Percentiles rank a stretch among this genome's conserved stretches.
phyloP scores from a whole-genome alignment of 1,140 invertebrate genomes.

The Trichonephila inaurata region DNA sequence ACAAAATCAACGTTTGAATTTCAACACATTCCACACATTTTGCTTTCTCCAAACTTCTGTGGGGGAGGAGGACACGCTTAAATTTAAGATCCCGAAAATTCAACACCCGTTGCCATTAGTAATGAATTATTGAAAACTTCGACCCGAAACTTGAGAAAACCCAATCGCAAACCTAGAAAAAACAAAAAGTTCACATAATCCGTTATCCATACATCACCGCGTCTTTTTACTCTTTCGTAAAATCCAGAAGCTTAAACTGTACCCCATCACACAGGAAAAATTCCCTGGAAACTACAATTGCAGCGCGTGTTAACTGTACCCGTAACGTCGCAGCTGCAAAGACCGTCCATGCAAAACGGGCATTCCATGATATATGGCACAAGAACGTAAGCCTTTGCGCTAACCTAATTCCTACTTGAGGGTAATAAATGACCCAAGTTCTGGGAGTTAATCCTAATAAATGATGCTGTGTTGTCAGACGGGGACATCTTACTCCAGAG shows the following conservation, averaged over 20 bases:
- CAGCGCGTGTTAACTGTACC: neutral
- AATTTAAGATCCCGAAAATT: no score
- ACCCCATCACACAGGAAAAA: neutral
- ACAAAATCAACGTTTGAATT: no score
- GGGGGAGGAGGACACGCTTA: no score
- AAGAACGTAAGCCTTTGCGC: conserved; percentile 44
- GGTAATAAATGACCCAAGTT: conserved; percentile 63
- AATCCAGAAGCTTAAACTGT: neutral
- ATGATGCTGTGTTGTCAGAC: conserved; percentile 32
- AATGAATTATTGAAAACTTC: neutral
- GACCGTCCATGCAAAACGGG: conserved; percentile 25
- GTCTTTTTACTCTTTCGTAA: neutral
- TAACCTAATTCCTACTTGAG: conserved; percentile 56
- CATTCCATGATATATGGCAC: conserved; percentile 56
- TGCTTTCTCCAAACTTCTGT: no score
- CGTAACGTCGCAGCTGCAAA: conserved; percentile 20
- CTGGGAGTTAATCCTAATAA: conserved; percentile 61
- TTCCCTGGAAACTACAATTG: neutral
- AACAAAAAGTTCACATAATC: neutral
- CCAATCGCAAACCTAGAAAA: neutral
- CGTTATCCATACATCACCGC: neutral
- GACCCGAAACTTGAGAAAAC: neutral
- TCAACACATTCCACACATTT: no score
- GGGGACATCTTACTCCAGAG: conserved; percentile 13
- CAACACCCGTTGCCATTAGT: no score